A percentile compares a stretch with the other conserved stretches of the same genome.
phyloP scores from a whole-genome alignment of 2,113 vertebrate species.

The Phainopepla nitens region DNA sequence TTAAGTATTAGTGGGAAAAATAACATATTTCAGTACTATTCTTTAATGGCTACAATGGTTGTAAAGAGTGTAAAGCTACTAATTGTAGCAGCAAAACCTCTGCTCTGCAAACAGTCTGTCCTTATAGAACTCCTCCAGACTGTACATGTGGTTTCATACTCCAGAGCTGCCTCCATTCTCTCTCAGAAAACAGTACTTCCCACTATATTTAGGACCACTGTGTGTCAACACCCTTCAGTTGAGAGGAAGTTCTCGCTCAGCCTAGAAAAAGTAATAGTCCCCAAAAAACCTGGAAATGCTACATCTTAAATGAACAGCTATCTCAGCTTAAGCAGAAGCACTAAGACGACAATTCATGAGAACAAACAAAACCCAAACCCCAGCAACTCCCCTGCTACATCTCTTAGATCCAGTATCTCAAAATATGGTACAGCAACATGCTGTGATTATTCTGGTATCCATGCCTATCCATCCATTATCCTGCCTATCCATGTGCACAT shows the following conservation, averaged over 20 bases:
- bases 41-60: neutral
- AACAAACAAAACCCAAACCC: neutral
- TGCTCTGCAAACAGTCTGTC: constrained; percentile 1
- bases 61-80: neutral
- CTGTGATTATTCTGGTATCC: neutral
- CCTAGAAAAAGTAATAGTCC: constrained; percentile 12
- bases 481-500: neutral
- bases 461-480: neutral
- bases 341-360: neutral
- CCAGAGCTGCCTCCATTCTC: constrained; percentile 8
- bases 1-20: neutral
- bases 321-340: neutral
- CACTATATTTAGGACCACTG: constrained; percentile 38
- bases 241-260: constrained; percentile 16
- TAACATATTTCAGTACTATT: neutral
- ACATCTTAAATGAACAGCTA: neutral
- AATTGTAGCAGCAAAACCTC: neutral
- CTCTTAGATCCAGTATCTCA: neutral
- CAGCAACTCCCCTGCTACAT: neutral
- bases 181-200: constrained; percentile 9
- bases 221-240: constrained; percentile 13
- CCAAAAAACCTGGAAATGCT: neutral
- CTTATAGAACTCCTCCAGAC: constrained; percentile 6
- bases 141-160: neutral
- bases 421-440: neutral